phyloP scores from a whole-genome alignment of 2,113 vertebrate genomes.

The Chlorocebus sabaeus region DNA sequence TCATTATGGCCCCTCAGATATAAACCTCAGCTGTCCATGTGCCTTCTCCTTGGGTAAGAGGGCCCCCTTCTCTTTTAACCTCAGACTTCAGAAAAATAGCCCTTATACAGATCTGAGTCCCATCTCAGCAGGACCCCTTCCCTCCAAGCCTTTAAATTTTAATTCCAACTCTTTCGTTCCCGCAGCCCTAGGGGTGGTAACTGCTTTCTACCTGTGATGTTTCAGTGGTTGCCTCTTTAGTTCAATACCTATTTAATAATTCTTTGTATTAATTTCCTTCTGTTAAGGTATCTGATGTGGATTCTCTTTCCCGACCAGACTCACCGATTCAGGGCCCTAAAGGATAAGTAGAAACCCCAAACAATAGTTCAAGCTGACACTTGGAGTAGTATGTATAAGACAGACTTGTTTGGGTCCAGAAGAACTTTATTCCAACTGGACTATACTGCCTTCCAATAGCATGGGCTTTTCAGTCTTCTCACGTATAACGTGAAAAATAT shows the following conservation, averaged over 20 bases:
- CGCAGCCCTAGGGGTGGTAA: background rate
- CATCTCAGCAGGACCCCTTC: background rate
- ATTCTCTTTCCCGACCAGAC: background rate
- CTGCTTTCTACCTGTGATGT: background rate
- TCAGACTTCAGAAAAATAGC: background rate
- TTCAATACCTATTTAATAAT: constrained; percentile 32
- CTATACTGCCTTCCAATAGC: background rate
- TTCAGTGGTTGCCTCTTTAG: background rate
- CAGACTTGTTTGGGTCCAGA: background rate
- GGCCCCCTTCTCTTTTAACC: background rate
- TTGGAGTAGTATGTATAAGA: background rate
- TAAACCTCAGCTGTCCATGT: background rate
- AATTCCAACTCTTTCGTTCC: background rate
- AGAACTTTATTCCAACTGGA: background rate
- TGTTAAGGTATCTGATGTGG: background rate
- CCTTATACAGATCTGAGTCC: background rate
- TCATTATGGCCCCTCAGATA: background rate
- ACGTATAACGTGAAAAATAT: background rate
- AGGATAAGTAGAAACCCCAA: background rate
- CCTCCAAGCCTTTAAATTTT: background rate
- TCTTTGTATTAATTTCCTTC: constrained; percentile 17
- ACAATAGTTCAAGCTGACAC: background rate
- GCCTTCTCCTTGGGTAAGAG: background rate
- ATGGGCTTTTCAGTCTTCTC: background rate
- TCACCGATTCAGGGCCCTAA: background rate